Percentiles rank a stretch among this genome's conserved stretches.
Evolutionary conservation across 2,113 vertebrate species (phyloP).

Genomic region (Porphyrio hochstetteri): DNA sequence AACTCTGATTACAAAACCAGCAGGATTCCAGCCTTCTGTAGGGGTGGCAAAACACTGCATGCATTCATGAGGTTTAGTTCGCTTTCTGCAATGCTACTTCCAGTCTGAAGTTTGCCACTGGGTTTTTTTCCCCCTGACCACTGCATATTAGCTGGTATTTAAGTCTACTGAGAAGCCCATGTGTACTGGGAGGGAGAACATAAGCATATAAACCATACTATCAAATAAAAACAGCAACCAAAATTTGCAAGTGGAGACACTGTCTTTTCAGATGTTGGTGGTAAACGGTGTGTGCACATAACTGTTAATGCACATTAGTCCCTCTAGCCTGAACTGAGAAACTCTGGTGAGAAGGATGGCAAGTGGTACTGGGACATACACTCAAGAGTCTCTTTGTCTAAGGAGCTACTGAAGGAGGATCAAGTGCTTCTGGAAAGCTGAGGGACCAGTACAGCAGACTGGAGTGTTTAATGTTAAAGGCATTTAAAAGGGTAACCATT

Average conservation of each 20-base stretch:
- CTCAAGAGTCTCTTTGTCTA: not conserved
- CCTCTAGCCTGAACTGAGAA: not conserved
- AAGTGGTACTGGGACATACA: not conserved
- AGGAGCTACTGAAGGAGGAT: not conserved
- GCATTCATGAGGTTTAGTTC: not conserved
- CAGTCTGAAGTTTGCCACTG: not conserved
- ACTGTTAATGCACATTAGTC: not conserved
- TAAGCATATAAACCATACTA: not conserved
- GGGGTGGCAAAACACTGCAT: not conserved
- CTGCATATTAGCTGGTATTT: not conserved
- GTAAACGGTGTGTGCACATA: not conserved
- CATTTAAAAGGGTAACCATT: not conserved
- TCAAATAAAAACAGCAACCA: not conserved
- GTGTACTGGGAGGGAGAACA: not conserved
- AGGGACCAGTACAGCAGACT: not conserved
- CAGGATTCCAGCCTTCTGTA: not conserved
- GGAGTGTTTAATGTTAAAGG: not conserved
- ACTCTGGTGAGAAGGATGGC: not conserved
- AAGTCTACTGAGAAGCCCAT: not conserved
- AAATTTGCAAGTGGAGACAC: not conserved
- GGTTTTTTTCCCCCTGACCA: not conserved
- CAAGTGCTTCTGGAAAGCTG: not conserved
- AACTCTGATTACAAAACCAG: not conserved
- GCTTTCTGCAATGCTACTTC: not conserved
- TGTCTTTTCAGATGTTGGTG: not conserved